Evolutionary conservation across 2,888 invertebrate genomes (phyloP).

Genomic region (Harpalus rufipes): DNA sequence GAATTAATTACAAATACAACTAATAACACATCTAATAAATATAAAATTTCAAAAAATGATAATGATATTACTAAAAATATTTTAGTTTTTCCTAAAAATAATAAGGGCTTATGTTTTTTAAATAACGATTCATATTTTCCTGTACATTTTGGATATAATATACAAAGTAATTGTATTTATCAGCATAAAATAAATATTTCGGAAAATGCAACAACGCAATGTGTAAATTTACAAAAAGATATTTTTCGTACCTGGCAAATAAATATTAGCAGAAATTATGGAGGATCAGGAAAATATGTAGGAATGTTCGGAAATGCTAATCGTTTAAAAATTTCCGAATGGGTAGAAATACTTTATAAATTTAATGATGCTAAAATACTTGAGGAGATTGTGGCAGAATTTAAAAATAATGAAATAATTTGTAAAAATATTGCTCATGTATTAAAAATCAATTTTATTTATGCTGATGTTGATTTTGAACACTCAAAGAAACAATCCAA

Average conservation of each 20-base stretch:
- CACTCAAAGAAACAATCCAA: constrained; percentile 74
- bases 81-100: constrained; percentile 76
- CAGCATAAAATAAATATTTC: constrained; percentile 67
- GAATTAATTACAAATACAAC: constrained; percentile 63
- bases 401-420: constrained; percentile 71
- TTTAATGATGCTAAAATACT: constrained; percentile 72
- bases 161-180: constrained; percentile 77
- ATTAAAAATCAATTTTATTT: constrained; percentile 76
- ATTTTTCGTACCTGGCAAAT: constrained; percentile 73
- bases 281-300: constrained; percentile 73
- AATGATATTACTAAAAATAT: constrained; percentile 72
- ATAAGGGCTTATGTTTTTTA: constrained; percentile 77
- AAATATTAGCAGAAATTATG: constrained; percentile 68
- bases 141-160: constrained; percentile 78
- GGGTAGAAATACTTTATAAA: constrained; percentile 77
- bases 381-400: constrained; percentile 73
- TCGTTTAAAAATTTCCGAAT: constrained; percentile 75
- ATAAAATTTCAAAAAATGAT: constrained; percentile 70
- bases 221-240: constrained; percentile 70
- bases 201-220: constrained; percentile 69
- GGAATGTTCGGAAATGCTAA: constrained; percentile 79
- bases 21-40: constrained; percentile 57
- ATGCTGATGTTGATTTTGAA: constrained; percentile 75
- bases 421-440: constrained; percentile 75
- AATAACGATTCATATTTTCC: constrained; percentile 74